phyloP scores from a whole-genome alignment of 2,797 vertebrate genomes.

The Schizothorax lantsangensis region DNA sequence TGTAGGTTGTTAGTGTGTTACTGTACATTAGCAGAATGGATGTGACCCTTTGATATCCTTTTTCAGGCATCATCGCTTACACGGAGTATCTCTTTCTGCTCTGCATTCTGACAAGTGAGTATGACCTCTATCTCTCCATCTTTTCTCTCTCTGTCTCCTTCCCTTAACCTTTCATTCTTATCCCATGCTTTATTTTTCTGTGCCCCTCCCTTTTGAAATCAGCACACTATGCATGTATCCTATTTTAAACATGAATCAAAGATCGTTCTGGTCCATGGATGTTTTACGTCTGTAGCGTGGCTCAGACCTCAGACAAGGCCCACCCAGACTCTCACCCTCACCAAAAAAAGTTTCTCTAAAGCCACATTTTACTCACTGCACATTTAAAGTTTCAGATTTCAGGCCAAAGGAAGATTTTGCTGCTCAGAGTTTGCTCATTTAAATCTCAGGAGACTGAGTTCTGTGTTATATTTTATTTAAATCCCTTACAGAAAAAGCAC shows the following conservation, averaged over 20 bases:
- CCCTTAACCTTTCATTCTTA: slow-evolving; percentile 19
- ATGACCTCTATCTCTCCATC: slow-evolving; percentile 50
- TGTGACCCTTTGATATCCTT: slow-evolving; percentile 58
- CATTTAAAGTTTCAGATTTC: slow-evolving; percentile 12
- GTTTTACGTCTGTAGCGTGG: slow-evolving; percentile 31
- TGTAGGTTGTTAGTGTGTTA: slow-evolving; percentile 49
- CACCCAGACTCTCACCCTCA: slow-evolving; percentile 47
- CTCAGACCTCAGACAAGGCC: slow-evolving; percentile 38
- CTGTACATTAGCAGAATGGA: slow-evolving; percentile 53
- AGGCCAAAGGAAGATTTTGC: not conserved
- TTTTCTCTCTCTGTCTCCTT: slow-evolving; percentile 13
- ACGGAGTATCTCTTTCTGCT: slow-evolving; percentile 98
- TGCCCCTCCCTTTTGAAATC: not conserved
- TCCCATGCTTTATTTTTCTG: slow-evolving; percentile 18
- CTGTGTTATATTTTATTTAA: not conserved
- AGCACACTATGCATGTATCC: not conserved
- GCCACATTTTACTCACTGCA: not conserved
- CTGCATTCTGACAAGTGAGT: slow-evolving; percentile 99
- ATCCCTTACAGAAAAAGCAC: not conserved
- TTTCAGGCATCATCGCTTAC: slow-evolving; percentile 95
- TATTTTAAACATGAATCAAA: slow-evolving; percentile 46
- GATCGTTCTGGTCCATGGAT: slow-evolving; percentile 10
- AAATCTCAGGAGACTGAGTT: not conserved
- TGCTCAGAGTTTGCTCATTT: not conserved
- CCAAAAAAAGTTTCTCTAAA: not conserved